Evolutionary conservation across 92 coral and sea anemone species (phyloP), one percentile per base, ranked within the genome.

Genomic region (Parazoanthus swiftii): DNA sequence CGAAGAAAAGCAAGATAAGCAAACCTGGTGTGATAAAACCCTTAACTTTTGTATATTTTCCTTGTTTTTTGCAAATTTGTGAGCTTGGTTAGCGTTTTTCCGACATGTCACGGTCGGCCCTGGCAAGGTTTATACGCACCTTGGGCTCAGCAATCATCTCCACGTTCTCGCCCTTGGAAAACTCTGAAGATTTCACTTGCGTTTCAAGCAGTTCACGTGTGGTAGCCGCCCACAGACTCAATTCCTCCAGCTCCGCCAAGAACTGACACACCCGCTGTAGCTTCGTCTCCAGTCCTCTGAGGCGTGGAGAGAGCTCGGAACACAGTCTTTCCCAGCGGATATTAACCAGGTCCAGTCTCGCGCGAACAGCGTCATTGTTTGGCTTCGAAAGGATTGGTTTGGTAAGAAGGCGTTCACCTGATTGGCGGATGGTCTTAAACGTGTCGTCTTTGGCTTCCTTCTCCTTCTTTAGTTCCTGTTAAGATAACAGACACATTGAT

Each of bases 301-400:
- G 91, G 68, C 98, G 91, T 46, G 98, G 96, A 50, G 96, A 93
- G 65, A 96, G 88, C 78, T 94, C 99, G 74, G 95, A 93, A 81
- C 98, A 94, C 48, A 97, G 92, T n/a, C 96, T 93, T 89, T 97
- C 98, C 99, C 99, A 97, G 81, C 98, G 98, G n/a, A 98, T 92
- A 13, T 95, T 92, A 66, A 97, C 94, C 50, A 95, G 90, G 63
- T 97, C 99, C 67, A 97, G 94, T 44, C 99, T 95, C 16, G 97
- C 91, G 77, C 93, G 93, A 73, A 97, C 97, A 85, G 95, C 96
- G 85, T 97, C 99, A 9, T 93, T 91, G 67, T 95, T 95, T 50
- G 99, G 97, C 85, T 95, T 91, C 4, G 99, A 95, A 88, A 97
- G 86, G 85, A 94, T 90, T 6, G 99, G 93, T 73, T 94, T 95